Evolutionary conservation across 1,140 invertebrate species (phyloP), one percentile per base, ranked within the genome.

Genomic region (Orchestia grillus): DNA sequence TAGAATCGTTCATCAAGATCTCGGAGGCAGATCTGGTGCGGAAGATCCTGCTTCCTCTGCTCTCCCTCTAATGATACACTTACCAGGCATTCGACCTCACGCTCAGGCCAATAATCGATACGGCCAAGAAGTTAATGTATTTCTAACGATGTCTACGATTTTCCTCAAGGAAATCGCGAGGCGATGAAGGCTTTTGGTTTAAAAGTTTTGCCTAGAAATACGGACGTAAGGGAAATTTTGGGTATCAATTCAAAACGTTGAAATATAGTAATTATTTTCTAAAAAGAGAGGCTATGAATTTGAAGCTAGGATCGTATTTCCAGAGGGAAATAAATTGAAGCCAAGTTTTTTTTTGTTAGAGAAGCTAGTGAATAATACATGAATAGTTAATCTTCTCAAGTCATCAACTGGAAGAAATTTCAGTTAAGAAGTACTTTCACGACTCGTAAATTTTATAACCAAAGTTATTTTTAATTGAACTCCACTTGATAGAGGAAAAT

Each of bases 21-120:
- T 94, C 1, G 43, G 44, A 44, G 40, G 92, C 92, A 94, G 92
- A 94, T 44, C 92, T 94, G 44, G 43, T n/a, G 44, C 44, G 92
- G 92, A 94, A 94, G 92, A 94, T 47, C 44, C 43, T 47, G 43
- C 92, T 94, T 94, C 92, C 92, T 94, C 92, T 45, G 6, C 88
- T 44, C 92, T 44, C 44, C 92, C 92, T 94, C 92, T 94, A 94
- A 94, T 94, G 92, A 94, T 94, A 94, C 92, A 94, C 92, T 94
- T 94, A 94, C 92, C 92, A 94, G 92, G 44, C 92, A 94, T 94
- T 94, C 92, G 92, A 94, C 92, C 92, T 94, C 92, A 94, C 92
- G 92, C 92, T 94, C 43, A 45, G 40, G 92, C 92, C 92, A 94
- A 94, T 94, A 94, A 94, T 94, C 92, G 92, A 94, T 94, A 94